Base-by-base conservation (phyloP, 2,113 vertebrate species). In the Chaetodon trifascialis region DNA sequence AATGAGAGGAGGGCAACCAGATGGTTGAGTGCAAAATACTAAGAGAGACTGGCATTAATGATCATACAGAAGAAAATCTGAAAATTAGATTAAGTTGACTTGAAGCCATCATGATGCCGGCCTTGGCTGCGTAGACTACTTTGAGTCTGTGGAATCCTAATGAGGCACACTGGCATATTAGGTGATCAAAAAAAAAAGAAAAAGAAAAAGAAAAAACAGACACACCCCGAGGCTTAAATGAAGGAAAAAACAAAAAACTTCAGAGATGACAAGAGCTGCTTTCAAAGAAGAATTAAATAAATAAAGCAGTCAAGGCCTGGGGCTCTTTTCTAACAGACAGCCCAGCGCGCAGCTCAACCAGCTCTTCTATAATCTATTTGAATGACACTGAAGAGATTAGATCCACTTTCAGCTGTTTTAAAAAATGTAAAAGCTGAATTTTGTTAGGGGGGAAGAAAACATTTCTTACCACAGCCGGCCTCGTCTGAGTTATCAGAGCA, bases 401-500 rank as follows among this genome's bases (percentile, higher is more conserved):
- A 70, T 70, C 59, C 79, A 86, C 74, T 85, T 84, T 78, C 40
- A 75, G 73, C 44, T 7, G 38, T 69, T 77, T 82, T 12, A 17
- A 7, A 82, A 42, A 11, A 47, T 67, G 47, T 74, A 54, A 73
- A 76, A 52, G 34, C 25, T 12, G 23, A 47, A 58, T 55, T 54
- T 38, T 8, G 0, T 21, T 56, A 58, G 11, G n/a, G 30, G 42
- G 34, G 38, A 47, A 60, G 49, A 42, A 75, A 68, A 66, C 9
- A 30, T 66, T 49, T 56, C 93, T 95, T 86, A 96, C 96, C 15
- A 7, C 96, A 96, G 76, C 0, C 0, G 2, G 64, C 51, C 76
- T 96, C 96, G 14, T 96, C 96, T 0, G 95, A 94, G 9, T 76
- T 63, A 67, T 96, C 96, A 0, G 79, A 5, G 85, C 96, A 96